Conservation (phyloP, 2,888 invertebrate genomes). For the Leptopilina drosophilae region DNA sequence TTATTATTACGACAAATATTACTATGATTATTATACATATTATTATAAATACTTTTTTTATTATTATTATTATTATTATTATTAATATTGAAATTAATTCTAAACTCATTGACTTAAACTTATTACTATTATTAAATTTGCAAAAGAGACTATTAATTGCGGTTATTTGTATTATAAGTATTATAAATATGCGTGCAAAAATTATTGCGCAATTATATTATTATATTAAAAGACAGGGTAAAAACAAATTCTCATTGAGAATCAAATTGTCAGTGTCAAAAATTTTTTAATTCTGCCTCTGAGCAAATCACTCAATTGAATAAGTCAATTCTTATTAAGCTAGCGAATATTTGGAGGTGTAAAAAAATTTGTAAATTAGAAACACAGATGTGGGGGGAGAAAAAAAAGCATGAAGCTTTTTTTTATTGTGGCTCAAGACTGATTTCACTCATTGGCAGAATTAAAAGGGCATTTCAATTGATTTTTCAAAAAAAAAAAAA, state of each 20-base stretch:
- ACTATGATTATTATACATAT: too few relatives aligned
- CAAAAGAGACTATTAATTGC: conserved; percentile 27
- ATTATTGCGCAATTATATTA: conserved; percentile 70
- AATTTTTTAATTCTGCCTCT: conserved; percentile 68
- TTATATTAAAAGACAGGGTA: conserved; percentile 76
- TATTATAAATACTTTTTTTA: too few relatives aligned
- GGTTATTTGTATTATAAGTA: conserved; percentile 55
- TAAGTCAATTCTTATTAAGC: conserved; percentile 56
- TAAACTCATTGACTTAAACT: conserved; percentile 47
- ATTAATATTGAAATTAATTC: conserved; percentile 49
- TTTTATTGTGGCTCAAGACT: conserved; percentile 19
- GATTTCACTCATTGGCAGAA: conserved; percentile 15
- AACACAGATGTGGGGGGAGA: conserved; percentile 41
- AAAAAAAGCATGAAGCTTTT: conserved; percentile 23
- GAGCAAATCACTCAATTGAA: conserved; percentile 54
- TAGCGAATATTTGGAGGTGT: conserved; percentile 54
- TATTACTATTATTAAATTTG: conserved; percentile 44
- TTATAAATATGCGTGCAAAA: conserved; percentile 47
- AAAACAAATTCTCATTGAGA: conserved; percentile 67
- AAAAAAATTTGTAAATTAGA: conserved; percentile 26
- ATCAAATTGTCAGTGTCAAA: conserved; percentile 65
- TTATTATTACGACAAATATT: too few relatives aligned
- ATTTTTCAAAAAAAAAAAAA: conserved; percentile 47
- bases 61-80: conserved; percentile 45
- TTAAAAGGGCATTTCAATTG: neutral